Evolutionary conservation across 2,797 vertebrate genomes (phyloP), one percentile per base, ranked within the genome.

Genomic region (Rallus crepitans): DNA sequence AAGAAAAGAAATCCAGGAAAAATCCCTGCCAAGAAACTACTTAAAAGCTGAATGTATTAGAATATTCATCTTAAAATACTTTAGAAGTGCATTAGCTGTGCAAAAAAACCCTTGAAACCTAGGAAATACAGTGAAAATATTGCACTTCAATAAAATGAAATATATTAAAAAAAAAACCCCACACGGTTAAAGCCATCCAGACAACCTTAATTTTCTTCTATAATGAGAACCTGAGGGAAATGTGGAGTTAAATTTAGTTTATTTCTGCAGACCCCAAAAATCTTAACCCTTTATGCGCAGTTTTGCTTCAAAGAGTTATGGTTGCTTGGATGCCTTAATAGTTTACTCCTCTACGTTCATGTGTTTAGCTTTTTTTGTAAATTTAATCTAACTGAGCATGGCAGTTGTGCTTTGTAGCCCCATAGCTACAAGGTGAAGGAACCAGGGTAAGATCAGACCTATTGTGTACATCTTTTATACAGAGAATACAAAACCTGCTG

Each of bases 181-280:
- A 61, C 11, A 9, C 1, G 2, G 55, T 85, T 94, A 65, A 94
- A 93, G 28, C 40, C 11, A 61, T 93, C 48, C 64, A 94, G 78
- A 61, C 50, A 95, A 75, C 27, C 63, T 85, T 89, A 64, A 84
- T 94, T 93, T 94, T 92, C 47, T 89, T 84, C 64, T 84, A 1
- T 95, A 92, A 91, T 85, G 73, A 94, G 77, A 96, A 96, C 78
- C 57, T 94, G 77, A 82, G 86, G 75, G 83, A 91, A 90, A 92
- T 68, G 50, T 59, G 64, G 48, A 80, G 82, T 95, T 94, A 82
- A 87, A 77, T 90, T 79, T 70, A 61, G 27, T 90, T 88, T 87
- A 35, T 77, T 90, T 94, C 53, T 65, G 37, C 66, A 73, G 53
- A 66, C 27, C 63, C 42, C 31, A 82, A 25, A 9, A 4, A 73